Conservation (phyloP, 2,113 vertebrate genomes). For the Accipiter virgatus region DNA sequence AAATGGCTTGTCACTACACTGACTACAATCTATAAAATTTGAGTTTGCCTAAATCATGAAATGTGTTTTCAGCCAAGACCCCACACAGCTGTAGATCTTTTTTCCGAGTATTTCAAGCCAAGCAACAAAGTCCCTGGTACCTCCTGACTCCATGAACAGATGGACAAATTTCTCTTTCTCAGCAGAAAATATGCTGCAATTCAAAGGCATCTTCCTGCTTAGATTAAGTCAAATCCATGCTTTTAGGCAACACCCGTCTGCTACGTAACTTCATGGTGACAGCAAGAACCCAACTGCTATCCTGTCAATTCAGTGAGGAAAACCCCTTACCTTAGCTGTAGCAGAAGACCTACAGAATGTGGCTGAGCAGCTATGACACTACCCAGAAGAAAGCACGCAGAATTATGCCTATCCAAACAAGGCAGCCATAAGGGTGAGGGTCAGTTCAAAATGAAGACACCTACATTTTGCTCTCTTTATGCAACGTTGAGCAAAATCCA, state of each 20-base stretch:
- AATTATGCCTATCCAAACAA: neutral
- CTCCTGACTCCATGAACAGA: neutral
- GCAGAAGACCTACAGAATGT: neutral
- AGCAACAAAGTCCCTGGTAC: neutral
- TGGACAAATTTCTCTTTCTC: neutral
- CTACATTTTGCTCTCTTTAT: neutral
- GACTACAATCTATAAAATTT: neutral
- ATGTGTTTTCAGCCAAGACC: neutral
- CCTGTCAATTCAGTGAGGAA: neutral
- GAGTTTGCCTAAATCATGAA: neutral
- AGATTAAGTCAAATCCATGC: neutral
- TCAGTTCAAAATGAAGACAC: neutral
- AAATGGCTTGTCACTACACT: neutral
- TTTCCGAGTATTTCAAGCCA: neutral
- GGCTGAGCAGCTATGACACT: neutral
- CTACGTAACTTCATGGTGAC: neutral
- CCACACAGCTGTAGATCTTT: neutral
- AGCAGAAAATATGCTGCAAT: neutral
- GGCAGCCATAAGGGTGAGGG: neutral
- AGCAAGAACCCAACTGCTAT: neutral
- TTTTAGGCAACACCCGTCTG: neutral
- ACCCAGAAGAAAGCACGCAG: neutral
- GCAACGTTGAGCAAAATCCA: neutral
- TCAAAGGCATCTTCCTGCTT: neutral
- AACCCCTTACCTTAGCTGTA: neutral